These are phyloP conservation scores for Rattus rattus DNA, from an alignment of 2,113 vertebrate genomes.

Conservation along the genomic window DNA sequence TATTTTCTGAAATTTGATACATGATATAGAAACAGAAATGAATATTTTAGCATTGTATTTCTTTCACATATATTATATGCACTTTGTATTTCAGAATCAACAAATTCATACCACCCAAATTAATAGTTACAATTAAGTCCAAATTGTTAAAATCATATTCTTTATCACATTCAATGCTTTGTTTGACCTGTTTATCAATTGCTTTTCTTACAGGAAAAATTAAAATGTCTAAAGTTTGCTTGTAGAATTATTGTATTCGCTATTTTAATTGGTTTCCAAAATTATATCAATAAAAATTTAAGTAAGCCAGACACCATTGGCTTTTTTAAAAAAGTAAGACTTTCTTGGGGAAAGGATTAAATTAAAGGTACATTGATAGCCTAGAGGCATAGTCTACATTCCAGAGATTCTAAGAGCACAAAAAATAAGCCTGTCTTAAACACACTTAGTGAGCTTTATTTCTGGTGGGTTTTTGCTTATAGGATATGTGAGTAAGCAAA, in stretches of 20 bases:
- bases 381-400: background rate
- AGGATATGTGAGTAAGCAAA: background rate
- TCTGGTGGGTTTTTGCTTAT: background rate
- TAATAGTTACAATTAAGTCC: background rate
- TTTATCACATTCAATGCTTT: background rate
- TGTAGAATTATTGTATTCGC: background rate
- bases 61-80: background rate
- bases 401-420: background rate
- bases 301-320: background rate
- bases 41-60: conserved; percentile 35
- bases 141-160: background rate
- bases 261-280: background rate
- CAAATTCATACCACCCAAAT: background rate
- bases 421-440: background rate
- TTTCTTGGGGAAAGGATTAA: background rate
- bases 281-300: background rate
- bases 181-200: background rate
- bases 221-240: background rate
- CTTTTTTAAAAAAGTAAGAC: background rate
- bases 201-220: background rate
- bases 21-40: background rate
- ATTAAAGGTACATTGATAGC: background rate
- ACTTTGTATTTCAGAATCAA: background rate
- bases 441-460: background rate
- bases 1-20: background rate